These are phyloP conservation scores for Nasonia giraulti DNA, from an alignment of 1,140 invertebrate genomes.

Conservation along the genomic window DNA sequence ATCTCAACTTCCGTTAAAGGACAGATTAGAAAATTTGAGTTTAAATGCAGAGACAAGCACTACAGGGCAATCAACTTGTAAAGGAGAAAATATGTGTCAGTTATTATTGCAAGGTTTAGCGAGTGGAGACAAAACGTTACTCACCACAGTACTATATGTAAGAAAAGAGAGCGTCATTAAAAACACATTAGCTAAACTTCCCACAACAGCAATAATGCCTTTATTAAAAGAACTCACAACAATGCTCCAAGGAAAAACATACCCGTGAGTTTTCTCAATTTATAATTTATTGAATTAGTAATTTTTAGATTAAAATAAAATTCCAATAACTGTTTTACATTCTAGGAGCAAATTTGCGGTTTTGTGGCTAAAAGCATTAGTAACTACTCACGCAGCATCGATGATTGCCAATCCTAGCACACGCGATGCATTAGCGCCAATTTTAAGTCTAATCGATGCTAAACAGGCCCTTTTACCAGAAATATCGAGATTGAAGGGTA, in stretches of 20 bases:
- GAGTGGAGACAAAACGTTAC: conserved; percentile 82
- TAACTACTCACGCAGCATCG: conserved; percentile 78
- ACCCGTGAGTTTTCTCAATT: conserved; percentile 67
- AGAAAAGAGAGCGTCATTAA: conserved; percentile 77
- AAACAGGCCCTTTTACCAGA: conserved; percentile 75
- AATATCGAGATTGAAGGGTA: conserved; percentile 76
- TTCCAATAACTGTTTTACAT: conserved; percentile 49
- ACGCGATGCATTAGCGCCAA: conserved; percentile 75
- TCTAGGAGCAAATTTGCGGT: conserved; percentile 77
- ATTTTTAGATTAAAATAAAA: conserved; percentile 40
- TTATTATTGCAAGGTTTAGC: conserved; percentile 85
- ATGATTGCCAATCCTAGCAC: conserved; percentile 77
- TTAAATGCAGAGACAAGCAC: conserved; percentile 74
- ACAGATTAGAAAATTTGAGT: conserved; percentile 82
- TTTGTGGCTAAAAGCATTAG: conserved; percentile 77
- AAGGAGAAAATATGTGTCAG: conserved; percentile 82
- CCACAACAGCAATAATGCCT: conserved; percentile 77
- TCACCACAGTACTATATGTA: conserved; percentile 76
- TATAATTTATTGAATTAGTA: neutral
- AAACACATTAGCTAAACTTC: conserved; percentile 78
- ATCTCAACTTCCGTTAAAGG: conserved; percentile 84
- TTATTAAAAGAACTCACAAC: conserved; percentile 78
- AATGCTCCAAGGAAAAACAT: conserved; percentile 78
- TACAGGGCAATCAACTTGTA: conserved; percentile 69
- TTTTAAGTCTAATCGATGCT: conserved; percentile 78